These are phyloP conservation scores for Orycteropus afer DNA, from an alignment of 2,113 vertebrate species.

Conservation along the genomic window DNA sequence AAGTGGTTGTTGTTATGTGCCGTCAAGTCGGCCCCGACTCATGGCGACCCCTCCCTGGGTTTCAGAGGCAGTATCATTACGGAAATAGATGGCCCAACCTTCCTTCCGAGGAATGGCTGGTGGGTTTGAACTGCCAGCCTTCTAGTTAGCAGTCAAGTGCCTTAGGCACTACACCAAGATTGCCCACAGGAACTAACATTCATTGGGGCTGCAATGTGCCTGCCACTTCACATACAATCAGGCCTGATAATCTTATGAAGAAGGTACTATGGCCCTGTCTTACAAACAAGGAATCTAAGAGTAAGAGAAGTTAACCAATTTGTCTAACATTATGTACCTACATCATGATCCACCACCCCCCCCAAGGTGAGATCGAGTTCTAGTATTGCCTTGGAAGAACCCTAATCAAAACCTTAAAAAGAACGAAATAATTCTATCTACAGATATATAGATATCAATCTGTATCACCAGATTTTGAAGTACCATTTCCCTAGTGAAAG, in stretches of 20 bases:
- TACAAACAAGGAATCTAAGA: neutral
- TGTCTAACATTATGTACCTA: slow-evolving; percentile 13
- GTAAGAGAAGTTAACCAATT: slow-evolving; percentile 40
- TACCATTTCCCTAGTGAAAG: slow-evolving; percentile 12
- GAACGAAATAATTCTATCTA: neutral
- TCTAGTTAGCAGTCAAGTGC: no score
- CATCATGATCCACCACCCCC: neutral
- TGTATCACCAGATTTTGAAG: neutral
- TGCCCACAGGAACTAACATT: neutral
- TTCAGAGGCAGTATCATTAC: no score
- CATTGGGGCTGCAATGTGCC: neutral
- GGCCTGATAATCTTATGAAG: neutral
- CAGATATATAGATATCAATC: neutral
- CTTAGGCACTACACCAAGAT: no score
- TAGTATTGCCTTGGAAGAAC: neutral
- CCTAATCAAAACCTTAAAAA: slow-evolving; percentile 12
- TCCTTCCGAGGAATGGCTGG: no score
- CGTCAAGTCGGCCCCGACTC: no score
- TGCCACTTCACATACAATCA: neutral
- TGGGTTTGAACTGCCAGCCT: no score
- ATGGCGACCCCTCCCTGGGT: no score
- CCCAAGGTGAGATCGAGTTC: neutral
- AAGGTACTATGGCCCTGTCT: neutral
- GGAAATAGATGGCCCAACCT: no score
- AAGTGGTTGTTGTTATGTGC: no score